These are phyloP conservation scores for Melanerpes aurifrons DNA, from an alignment of 2,113 vertebrate genomes.

Conservation along the genomic window DNA sequence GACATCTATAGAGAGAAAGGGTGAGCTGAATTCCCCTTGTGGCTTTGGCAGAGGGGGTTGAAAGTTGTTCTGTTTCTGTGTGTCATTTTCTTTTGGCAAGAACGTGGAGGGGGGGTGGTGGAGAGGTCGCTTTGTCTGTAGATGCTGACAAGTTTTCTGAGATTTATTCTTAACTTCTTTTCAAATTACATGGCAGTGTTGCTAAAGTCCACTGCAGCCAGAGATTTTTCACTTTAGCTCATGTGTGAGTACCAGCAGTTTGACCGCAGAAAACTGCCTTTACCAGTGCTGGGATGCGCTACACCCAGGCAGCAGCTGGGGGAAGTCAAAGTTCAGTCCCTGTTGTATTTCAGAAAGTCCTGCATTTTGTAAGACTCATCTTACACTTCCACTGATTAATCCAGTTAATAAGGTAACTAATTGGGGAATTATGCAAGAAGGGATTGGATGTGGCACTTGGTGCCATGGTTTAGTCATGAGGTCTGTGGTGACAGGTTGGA, in stretches of 20 bases:
- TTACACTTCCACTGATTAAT: neutral
- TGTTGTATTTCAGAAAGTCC: neutral
- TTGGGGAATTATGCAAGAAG: too few relatives aligned
- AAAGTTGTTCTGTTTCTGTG: conserved; percentile 1
- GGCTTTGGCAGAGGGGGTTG: conserved; percentile 34
- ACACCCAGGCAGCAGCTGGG: neutral
- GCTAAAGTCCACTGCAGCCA: neutral
- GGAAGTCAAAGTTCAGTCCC: neutral
- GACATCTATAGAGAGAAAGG: conserved; percentile 42
- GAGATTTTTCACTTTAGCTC: neutral
- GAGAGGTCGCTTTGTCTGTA: conserved; percentile 51
- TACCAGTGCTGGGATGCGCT: neutral
- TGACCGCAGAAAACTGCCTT: neutral
- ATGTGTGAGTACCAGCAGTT: neutral
- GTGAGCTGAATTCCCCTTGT: conserved; percentile 52
- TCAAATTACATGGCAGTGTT: neutral
- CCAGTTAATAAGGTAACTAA: neutral
- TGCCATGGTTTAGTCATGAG: too few relatives aligned
- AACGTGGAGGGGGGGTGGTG: neutral
- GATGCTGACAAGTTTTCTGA: conserved; percentile 35
- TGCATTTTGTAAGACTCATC: neutral
- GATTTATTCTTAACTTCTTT: conserved; percentile 30
- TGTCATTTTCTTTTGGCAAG: conserved; percentile 57
- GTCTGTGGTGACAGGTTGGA: too few relatives aligned
- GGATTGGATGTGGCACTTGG: too few relatives aligned